Conservation (phyloP, 1,140 invertebrate genomes). For the Brachionus asplanchnoidis region DNA sequence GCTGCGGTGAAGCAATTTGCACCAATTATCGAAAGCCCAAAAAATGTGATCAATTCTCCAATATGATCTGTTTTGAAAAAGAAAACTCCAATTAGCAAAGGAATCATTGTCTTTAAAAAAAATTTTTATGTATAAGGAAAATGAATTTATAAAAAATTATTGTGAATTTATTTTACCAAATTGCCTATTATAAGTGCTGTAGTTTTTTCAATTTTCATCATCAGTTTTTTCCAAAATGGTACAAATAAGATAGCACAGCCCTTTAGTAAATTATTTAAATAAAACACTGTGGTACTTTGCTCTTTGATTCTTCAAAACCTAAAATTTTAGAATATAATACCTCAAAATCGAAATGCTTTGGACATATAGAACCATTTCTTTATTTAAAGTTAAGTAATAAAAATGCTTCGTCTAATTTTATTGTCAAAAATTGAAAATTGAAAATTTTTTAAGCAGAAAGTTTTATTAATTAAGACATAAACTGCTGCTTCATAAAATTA, state of each 20-base stretch:
- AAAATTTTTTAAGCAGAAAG: no score
- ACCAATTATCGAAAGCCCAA: background rate
- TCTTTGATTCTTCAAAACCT: background rate
- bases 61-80: background rate
- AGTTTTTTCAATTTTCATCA: conserved; percentile 10
- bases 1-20: conserved; percentile 8
- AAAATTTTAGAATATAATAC: background rate
- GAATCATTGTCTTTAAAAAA: background rate
- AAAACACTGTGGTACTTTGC: background rate
- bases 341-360: no score
- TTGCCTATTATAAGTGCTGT: conserved; percentile 10
- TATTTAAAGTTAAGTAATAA: no score
- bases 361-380: no score
- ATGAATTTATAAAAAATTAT: background rate
- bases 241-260: conserved; percentile 11
- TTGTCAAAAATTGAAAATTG: no score
- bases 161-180: background rate
- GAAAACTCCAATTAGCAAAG: conserved; percentile 24
- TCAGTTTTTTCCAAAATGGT: background rate
- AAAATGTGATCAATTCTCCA: conserved; percentile 27
- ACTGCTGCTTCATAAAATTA: no score
- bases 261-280: background rate
- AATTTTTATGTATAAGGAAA: background rate
- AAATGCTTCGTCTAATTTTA: no score
- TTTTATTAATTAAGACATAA: no score